phyloP scores from a whole-genome alignment of 2,113 vertebrate species.

The Hydrolagus affinis region DNA sequence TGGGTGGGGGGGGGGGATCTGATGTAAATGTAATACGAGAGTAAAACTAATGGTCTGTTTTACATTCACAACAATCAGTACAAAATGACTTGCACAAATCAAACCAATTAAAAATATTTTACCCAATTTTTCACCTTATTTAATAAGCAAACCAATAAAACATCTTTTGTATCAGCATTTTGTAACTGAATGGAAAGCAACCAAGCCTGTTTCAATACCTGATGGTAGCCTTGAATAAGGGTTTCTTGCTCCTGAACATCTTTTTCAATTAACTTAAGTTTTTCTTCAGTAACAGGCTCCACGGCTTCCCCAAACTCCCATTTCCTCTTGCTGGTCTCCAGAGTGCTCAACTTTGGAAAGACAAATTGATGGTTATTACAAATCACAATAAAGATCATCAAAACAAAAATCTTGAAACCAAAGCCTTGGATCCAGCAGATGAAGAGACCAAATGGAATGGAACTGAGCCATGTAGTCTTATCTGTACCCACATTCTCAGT shows the following conservation, averaged over 20 bases:
- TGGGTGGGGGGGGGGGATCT: too few relatives aligned
- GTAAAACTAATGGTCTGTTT: too few relatives aligned
- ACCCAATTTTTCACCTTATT: neutral
- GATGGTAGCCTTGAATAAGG: conserved; percentile 85
- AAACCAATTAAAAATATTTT: neutral
- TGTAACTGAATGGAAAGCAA: neutral
- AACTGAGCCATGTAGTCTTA: too few relatives aligned
- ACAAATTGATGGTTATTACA: neutral
- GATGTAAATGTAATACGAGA: too few relatives aligned
- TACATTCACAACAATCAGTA: too few relatives aligned
- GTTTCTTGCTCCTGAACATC: conserved; percentile 79
- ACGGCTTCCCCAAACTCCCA: conserved; percentile 43
- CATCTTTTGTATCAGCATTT: too few relatives aligned
- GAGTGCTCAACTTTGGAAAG: conserved; percentile 58
- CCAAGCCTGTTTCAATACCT: conserved; percentile 52
- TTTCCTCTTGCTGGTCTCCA: conserved; percentile 57
- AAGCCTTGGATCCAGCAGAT: too few relatives aligned
- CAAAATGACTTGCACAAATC: too few relatives aligned
- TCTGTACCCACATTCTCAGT: too few relatives aligned
- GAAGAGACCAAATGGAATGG: too few relatives aligned
- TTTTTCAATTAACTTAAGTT: conserved; percentile 66
- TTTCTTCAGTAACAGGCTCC: conserved; percentile 58
- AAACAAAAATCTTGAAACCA: neutral
- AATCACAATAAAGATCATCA: too few relatives aligned
- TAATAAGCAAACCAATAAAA: neutral